phyloP scores from a whole-genome alignment of 2,888 invertebrate genomes.

The Perdita meconis region DNA sequence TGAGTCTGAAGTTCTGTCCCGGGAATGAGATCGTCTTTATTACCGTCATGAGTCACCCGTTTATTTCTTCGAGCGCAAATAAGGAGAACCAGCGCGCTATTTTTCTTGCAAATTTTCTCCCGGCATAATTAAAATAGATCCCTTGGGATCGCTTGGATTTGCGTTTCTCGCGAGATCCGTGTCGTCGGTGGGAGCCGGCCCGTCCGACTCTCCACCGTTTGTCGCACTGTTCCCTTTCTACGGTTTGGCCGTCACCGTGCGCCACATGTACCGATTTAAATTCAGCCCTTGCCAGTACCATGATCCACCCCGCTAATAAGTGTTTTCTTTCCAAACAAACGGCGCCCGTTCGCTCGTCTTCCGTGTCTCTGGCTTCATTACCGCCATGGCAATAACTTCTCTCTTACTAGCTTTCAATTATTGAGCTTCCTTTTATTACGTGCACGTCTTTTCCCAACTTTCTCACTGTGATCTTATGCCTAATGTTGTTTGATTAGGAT shows the following conservation, averaged over 20 bases:
- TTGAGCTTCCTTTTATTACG: background rate
- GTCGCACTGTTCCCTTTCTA: constrained; percentile 44
- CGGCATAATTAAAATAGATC: constrained; percentile 59
- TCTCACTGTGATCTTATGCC: background rate
- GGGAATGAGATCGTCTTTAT: constrained; percentile 39
- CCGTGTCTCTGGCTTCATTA: constrained; percentile 52
- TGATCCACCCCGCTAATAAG: constrained; percentile 63
- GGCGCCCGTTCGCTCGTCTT: constrained; percentile 46
- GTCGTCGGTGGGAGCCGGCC: background rate
- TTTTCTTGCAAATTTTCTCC: constrained; percentile 54
- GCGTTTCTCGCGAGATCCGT: constrained; percentile 14
- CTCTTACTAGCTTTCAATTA: constrained; percentile 40
- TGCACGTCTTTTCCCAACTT: background rate
- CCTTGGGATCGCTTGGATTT: constrained; percentile 41
- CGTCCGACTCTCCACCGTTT: constrained; percentile 10
- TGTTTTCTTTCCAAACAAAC: constrained; percentile 66
- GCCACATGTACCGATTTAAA: constrained; percentile 64
- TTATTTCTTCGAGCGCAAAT: constrained; percentile 41
- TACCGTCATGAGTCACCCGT: constrained; percentile 38
- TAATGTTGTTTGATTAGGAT: background rate
- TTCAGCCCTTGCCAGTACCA: constrained; percentile 54
- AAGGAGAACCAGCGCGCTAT: constrained; percentile 36
- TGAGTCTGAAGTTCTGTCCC: constrained; percentile 22
- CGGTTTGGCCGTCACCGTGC: constrained; percentile 33
- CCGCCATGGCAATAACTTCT: constrained; percentile 49